Conservation (phyloP, 2,113 vertebrate genomes). For the Xiphias gladius region DNA sequence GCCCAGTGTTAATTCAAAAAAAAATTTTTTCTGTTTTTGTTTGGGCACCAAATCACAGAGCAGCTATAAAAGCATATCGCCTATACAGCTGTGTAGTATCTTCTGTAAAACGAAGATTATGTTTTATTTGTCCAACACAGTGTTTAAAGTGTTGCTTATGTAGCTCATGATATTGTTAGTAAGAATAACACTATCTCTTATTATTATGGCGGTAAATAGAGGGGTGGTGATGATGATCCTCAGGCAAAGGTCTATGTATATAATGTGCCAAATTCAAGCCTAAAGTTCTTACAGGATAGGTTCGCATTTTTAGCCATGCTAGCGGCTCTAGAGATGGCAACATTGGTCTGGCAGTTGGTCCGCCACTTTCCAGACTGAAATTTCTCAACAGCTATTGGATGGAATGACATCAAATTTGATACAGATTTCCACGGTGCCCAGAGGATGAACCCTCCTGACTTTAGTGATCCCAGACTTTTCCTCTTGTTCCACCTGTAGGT, state of each 20-base stretch:
- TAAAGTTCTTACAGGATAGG: constrained; percentile 7
- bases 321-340: no score
- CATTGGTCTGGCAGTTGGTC: not conserved
- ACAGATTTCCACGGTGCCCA: not conserved
- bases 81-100: constrained; percentile 32
- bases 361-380: not conserved
- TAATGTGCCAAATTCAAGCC: constrained; percentile 48
- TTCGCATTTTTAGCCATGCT: constrained; percentile 2
- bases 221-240: constrained; percentile 31
- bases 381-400: not conserved
- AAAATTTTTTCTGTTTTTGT: constrained; percentile 33
- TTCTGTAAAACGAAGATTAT: constrained; percentile 3
- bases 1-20: constrained; percentile 5
- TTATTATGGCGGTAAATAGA: constrained; percentile 10
- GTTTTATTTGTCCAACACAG: constrained; percentile 15
- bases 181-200: constrained; percentile 28
- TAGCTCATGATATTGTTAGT: constrained; percentile 37
- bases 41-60: constrained; percentile 37
- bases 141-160: constrained; percentile 18
- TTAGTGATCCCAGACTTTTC: not conserved
- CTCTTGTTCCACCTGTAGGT: not conserved
- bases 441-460: not conserved
- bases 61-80: constrained; percentile 34
- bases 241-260: constrained; percentile 43
- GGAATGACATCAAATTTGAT: not conserved